Conservation (phyloP, 1,140 invertebrate genomes). For the Cydia strobilella region DNA sequence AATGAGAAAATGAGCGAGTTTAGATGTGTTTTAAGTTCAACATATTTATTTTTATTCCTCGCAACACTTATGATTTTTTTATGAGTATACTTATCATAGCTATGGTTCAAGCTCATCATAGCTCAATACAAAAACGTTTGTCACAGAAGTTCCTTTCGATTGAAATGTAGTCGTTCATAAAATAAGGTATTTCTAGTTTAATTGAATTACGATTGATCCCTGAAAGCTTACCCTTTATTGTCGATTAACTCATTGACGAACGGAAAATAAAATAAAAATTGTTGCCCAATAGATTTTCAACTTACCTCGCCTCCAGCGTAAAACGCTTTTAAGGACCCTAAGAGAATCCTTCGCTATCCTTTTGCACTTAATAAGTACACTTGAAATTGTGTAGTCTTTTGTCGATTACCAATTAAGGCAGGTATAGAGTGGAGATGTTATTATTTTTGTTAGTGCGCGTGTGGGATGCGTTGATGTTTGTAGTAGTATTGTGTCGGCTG, state of each 20-base stretch:
- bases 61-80: neutral
- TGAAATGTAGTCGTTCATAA: neutral
- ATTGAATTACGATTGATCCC: constrained; percentile 10
- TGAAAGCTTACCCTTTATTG: constrained; percentile 21
- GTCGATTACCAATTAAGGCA: constrained; percentile 4
- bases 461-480: constrained; percentile 8
- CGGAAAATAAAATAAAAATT: constrained; percentile 18
- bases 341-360: constrained; percentile 44
- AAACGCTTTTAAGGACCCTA: constrained; percentile 42
- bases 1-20: too few species aligned
- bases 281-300: constrained; percentile 35
- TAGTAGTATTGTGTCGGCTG: constrained; percentile 31
- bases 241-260: constrained; percentile 10
- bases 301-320: constrained; percentile 48
- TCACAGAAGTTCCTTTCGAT: neutral
- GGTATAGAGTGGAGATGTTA: constrained; percentile 7
- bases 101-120: neutral
- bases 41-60: too few species aligned
- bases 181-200: neutral
- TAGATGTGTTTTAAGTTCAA: too few species aligned
- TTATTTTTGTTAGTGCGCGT: constrained; percentile 27
- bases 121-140: neutral
- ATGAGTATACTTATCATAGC: neutral
- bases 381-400: constrained; percentile 42
- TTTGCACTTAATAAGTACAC: constrained; percentile 45